phyloP scores from a whole-genome alignment of 2,113 vertebrate genomes.

The Xiphophorus couchianus region DNA sequence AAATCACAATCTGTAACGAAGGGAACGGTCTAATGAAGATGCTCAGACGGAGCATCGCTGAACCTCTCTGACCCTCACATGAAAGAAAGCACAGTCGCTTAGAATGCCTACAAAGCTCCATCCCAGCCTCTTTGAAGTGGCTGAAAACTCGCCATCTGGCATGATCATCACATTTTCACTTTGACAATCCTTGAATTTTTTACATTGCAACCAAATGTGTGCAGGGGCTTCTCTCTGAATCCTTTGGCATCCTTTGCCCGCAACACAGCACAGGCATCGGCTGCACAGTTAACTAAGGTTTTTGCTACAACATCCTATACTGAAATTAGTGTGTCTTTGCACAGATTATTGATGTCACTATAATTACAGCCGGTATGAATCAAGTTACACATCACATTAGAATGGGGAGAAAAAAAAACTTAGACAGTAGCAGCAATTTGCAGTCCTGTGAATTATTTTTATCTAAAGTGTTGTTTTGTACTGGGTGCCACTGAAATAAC shows the following conservation, averaged over 20 bases:
- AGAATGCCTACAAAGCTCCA: slow-evolving; percentile 71
- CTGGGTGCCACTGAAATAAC: neutral
- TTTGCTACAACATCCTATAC: neutral
- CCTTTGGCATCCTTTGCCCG: slow-evolving; percentile 12
- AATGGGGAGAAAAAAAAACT: neutral
- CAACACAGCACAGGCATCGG: neutral
- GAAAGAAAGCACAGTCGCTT: slow-evolving; percentile 63
- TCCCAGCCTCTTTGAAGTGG: slow-evolving; percentile 70
- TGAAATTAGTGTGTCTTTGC: slow-evolving; percentile 1
- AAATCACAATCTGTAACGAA: slow-evolving; percentile 55
- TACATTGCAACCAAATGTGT: slow-evolving; percentile 27
- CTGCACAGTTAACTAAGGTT: neutral
- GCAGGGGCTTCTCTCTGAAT: slow-evolving; percentile 12
- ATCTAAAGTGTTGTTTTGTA: neutral
- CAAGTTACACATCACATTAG: neutral
- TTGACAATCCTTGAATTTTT: slow-evolving; percentile 57
- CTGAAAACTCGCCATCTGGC: slow-evolving; percentile 72
- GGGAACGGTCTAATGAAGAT: slow-evolving; percentile 68
- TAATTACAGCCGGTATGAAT: neutral
- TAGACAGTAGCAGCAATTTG: neutral
- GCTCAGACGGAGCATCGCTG: slow-evolving; percentile 58
- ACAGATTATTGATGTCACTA: neutral
- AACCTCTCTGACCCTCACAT: slow-evolving; percentile 61
- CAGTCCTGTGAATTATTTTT: neutral
- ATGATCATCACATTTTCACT: slow-evolving; percentile 61